Percentiles rank a stretch among this genome's conserved stretches.
Evolutionary conservation across 2,797 vertebrate species (phyloP).

Genomic region (Pangasius macronema): DNA sequence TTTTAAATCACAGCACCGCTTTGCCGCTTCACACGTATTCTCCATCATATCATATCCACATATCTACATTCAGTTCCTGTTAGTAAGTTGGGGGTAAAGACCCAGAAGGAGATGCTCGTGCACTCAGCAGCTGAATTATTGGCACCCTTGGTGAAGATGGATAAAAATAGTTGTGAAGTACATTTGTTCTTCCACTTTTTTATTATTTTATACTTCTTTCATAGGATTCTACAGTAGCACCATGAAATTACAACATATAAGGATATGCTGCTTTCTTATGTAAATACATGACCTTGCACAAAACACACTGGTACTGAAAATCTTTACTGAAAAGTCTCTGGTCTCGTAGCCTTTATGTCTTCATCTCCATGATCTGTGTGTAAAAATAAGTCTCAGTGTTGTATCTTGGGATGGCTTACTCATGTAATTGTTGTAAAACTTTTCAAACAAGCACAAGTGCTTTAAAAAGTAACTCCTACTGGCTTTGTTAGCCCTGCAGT

Average conservation of each 20-base stretch:
- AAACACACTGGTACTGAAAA: background rate
- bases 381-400: background rate
- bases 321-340: background rate
- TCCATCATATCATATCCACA: background rate
- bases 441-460: background rate
- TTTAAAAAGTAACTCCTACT: background rate
- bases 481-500: constrained; percentile 47
- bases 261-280: background rate
- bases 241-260: background rate
- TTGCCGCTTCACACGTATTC: background rate
- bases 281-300: background rate
- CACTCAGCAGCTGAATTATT: background rate
- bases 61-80: background rate
- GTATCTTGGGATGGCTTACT: background rate
- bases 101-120: background rate
- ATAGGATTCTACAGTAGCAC: background rate
- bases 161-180: background rate
- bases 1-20: background rate
- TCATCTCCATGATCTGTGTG: background rate
- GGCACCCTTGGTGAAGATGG: background rate
- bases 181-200: background rate
- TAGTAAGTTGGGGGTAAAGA: background rate
- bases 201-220: background rate
- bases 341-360: background rate
- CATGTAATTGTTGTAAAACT: background rate